Evolutionary conservation across 2,888 invertebrate species (phyloP).

Genomic region (Therioaphis trifolii): DNA sequence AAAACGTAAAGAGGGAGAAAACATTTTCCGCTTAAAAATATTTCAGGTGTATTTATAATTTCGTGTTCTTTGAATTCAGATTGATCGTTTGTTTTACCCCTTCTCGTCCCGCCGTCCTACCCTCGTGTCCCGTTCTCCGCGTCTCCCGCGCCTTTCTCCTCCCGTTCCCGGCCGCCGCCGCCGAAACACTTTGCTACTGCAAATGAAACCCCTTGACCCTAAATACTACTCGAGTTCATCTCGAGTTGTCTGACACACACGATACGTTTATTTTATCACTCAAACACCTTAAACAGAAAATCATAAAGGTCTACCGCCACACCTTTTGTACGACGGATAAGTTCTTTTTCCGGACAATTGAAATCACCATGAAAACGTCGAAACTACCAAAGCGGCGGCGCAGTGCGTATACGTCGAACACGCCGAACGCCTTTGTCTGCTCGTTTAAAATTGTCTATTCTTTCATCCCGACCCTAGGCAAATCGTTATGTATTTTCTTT

Average conservation of each 20-base stretch:
- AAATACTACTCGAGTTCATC: slow-evolving; percentile 44
- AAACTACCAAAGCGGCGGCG: slow-evolving; percentile 31
- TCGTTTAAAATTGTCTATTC: slow-evolving; percentile 61
- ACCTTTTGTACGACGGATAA: slow-evolving; percentile 45
- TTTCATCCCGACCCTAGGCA: slow-evolving; percentile 49
- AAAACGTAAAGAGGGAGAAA: neutral
- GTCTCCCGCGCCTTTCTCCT: neutral
- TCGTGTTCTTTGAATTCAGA: neutral
- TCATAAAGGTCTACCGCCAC: slow-evolving; percentile 50
- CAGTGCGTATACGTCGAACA: neutral
- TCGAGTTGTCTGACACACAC: slow-evolving; percentile 48
- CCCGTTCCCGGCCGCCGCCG: neutral
- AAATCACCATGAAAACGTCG: slow-evolving; percentile 53
- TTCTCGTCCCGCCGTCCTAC: neutral
- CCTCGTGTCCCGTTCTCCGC: no score
- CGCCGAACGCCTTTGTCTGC: slow-evolving; percentile 36
- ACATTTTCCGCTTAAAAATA: slow-evolving; percentile 9
- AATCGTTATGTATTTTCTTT: slow-evolving; percentile 57
- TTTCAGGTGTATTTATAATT: neutral
- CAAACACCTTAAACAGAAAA: slow-evolving; percentile 58
- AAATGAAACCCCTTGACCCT: slow-evolving; percentile 53
- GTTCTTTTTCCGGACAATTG: slow-evolving; percentile 57
- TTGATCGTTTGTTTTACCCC: slow-evolving; percentile 43
- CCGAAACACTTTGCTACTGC: slow-evolving; percentile 27
- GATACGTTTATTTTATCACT: slow-evolving; percentile 55